Evolutionary conservation across 2,888 invertebrate species (phyloP).

Genomic region (Craniophora ligustri): DNA sequence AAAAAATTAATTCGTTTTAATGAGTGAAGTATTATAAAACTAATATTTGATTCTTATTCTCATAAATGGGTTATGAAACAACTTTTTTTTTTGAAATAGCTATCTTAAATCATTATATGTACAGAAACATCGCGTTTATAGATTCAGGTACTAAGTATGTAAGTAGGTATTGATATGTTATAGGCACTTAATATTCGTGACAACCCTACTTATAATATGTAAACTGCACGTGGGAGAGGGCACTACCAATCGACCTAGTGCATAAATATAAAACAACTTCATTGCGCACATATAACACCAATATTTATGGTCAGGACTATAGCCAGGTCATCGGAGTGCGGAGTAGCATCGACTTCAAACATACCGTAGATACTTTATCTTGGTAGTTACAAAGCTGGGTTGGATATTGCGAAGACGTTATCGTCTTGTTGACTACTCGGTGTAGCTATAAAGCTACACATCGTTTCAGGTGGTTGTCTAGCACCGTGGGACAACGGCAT

Average conservation of each 20-base stretch:
- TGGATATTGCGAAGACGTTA: constrained; percentile 40
- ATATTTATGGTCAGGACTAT: constrained; percentile 51
- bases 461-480: constrained; percentile 50
- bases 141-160: too few relatives aligned
- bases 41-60: too few relatives aligned
- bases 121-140: too few relatives aligned
- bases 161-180: too few relatives aligned
- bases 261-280: constrained; percentile 61
- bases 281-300: constrained; percentile 54
- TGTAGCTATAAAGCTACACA: constrained; percentile 12
- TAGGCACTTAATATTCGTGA: constrained; percentile 33
- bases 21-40: too few relatives aligned
- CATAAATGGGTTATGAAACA: too few relatives aligned
- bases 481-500: constrained; percentile 57
- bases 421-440: not conserved
- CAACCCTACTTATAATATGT: constrained; percentile 57
- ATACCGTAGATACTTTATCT: too few relatives aligned
- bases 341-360: constrained; percentile 24
- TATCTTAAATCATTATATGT: too few relatives aligned
- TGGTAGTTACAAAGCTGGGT: constrained; percentile 26
- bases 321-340: constrained; percentile 50
- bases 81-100: too few relatives aligned
- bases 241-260: constrained; percentile 57
- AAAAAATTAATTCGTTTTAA: too few relatives aligned
- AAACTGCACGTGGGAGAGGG: constrained; percentile 56